Evolutionary conservation across 2,113 vertebrate species (phyloP).

Genomic region (Brachypteracias leptosomus): DNA sequence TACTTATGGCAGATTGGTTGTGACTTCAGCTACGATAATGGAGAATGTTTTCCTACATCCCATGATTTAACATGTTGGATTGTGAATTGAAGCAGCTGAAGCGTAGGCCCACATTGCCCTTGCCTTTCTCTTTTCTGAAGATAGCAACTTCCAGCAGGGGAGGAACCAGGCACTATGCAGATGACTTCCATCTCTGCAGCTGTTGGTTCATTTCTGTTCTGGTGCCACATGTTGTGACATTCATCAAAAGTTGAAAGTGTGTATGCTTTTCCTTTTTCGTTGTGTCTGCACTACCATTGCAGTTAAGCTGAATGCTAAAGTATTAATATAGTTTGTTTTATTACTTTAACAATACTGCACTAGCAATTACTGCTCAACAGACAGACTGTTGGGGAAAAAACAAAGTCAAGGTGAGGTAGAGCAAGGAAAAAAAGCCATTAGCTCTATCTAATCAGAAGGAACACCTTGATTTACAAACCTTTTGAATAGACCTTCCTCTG

Average conservation of each 20-base stretch:
- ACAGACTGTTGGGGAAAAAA: neutral
- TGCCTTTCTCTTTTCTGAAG: neutral
- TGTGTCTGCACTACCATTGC: neutral
- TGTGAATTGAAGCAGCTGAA: neutral
- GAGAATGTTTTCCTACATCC: neutral
- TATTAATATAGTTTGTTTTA: neutral
- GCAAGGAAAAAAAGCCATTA: neutral
- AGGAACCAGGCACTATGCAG: neutral
- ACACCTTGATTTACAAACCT: too few relatives aligned
- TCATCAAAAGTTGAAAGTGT: constrained; percentile 19
- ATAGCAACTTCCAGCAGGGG: constrained; percentile 10
- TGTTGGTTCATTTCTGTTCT: constrained; percentile 20
- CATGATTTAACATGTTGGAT: neutral
- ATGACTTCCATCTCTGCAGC: constrained; percentile 39
- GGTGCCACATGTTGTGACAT: constrained; percentile 28
- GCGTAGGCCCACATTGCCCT: neutral
- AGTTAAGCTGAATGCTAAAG: neutral
- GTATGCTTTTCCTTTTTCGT: neutral
- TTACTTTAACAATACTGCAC: neutral
- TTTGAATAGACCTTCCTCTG: too few relatives aligned
- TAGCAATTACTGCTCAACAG: neutral
- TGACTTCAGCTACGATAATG: neutral
- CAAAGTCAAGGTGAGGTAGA: neutral
- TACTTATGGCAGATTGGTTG: neutral
- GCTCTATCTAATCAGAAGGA: neutral